These are phyloP conservation scores for Panagrolaimus sp. DNA, from an alignment of 1,140 invertebrate genomes.

Conservation along the genomic window DNA sequence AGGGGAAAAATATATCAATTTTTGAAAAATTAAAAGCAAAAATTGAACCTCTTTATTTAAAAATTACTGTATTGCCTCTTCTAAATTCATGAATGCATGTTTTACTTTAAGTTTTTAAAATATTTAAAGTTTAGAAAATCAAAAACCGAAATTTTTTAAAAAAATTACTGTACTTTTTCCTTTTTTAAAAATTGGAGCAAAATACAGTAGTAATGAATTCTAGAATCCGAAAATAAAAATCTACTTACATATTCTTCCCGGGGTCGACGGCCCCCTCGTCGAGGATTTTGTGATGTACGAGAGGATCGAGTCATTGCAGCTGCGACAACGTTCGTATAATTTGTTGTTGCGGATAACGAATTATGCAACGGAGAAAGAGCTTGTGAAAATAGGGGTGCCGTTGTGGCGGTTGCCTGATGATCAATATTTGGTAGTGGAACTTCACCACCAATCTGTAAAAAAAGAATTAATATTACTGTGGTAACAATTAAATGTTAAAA, in stretches of 20 bases:
- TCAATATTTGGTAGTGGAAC: background rate
- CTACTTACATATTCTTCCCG: background rate
- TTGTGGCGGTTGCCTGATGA: slow-evolving; percentile 4
- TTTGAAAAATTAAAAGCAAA: too few relatives aligned
- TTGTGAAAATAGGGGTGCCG: slow-evolving; percentile 2
- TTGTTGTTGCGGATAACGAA: background rate
- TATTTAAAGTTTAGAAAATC: too few relatives aligned
- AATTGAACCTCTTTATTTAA: too few relatives aligned
- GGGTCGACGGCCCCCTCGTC: background rate
- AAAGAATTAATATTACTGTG: background rate
- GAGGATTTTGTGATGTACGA: background rate
- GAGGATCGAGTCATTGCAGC: background rate
- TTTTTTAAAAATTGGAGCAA: too few relatives aligned
- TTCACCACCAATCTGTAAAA: background rate
- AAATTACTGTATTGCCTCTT: too few relatives aligned
- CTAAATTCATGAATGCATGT: too few relatives aligned
- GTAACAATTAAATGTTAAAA: background rate
- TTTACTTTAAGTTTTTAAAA: too few relatives aligned
- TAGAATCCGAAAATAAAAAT: too few relatives aligned
- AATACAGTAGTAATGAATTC: too few relatives aligned
- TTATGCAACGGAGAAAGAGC: slow-evolving; percentile 8
- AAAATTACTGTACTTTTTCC: too few relatives aligned
- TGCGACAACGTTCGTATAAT: background rate
- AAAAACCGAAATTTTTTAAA: too few relatives aligned
- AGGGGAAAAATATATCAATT: too few relatives aligned